phyloP scores from a whole-genome alignment of 1,140 invertebrate species.

The Augochlora pura region DNA sequence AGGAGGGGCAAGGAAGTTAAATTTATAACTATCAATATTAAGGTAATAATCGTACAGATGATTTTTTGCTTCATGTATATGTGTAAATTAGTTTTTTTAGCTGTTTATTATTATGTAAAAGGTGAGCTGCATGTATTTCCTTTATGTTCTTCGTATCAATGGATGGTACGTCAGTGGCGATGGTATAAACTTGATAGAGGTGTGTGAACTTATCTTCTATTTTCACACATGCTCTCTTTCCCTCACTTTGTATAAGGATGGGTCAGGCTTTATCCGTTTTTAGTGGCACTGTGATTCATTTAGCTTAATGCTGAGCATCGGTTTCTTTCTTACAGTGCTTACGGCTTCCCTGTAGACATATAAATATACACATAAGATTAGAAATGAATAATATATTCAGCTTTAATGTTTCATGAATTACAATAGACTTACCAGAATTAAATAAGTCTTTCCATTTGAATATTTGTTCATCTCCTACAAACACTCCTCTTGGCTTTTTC shows the following conservation, averaged over 20 bases:
- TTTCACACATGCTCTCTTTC: slow-evolving; percentile 59
- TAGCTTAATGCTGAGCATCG: slow-evolving; percentile 76
- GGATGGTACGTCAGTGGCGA: slow-evolving; percentile 73
- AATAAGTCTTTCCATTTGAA: slow-evolving; percentile 80
- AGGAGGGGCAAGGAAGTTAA: slow-evolving; percentile 66
- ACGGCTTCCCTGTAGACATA: slow-evolving; percentile 72
- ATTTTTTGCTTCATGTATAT: slow-evolving; percentile 77
- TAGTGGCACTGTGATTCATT: slow-evolving; percentile 76
- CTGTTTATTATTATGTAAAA: slow-evolving; percentile 78
- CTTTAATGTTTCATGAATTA: background rate
- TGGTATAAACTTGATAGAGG: slow-evolving; percentile 73
- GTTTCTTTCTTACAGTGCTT: slow-evolving; percentile 77
- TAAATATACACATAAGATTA: slow-evolving; percentile 16
- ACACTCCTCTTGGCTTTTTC: slow-evolving; percentile 99
- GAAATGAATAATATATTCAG: background rate
- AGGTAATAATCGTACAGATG: slow-evolving; percentile 78
- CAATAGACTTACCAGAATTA: slow-evolving; percentile 75
- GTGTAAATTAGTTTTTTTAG: slow-evolving; percentile 77
- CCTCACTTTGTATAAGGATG: slow-evolving; percentile 73
- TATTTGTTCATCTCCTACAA: slow-evolving; percentile 83
- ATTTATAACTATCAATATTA: slow-evolving; percentile 79
- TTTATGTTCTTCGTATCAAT: slow-evolving; percentile 71
- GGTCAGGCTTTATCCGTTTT: slow-evolving; percentile 76
- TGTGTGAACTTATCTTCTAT: slow-evolving; percentile 68
- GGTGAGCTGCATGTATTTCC: slow-evolving; percentile 74